Percentiles rank a stretch among this genome's conserved stretches.
Conservation (phyloP, 2,797 vertebrate species). For the Rachycentron canadum region DNA sequence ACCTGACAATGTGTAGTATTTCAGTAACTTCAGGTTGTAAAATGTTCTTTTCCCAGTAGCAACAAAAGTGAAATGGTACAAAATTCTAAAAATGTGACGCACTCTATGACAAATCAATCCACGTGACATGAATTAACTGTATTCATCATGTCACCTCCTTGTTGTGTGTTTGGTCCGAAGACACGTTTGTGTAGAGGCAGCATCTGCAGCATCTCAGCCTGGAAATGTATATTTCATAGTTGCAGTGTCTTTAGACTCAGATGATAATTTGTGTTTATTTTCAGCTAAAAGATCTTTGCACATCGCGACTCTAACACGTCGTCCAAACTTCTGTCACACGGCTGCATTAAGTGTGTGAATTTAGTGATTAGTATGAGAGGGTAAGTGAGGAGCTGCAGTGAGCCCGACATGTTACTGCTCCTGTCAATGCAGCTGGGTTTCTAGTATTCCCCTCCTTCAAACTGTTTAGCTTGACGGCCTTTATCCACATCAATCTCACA, state of each 20-base stretch:
- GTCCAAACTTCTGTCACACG: conserved; percentile 50
- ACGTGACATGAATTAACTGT: no score
- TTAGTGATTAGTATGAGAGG: conserved; percentile 48
- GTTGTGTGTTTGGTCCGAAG: neutral
- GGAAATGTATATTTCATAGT: neutral
- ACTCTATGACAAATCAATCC: no score
- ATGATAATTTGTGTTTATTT: conserved; percentile 42
- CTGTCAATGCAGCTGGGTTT: conserved; percentile 75
- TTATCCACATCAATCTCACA: conserved; percentile 73
- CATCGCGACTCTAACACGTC: neutral
- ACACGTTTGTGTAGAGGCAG: conserved; percentile 15
- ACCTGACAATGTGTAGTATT: no score
- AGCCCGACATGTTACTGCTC: conserved; percentile 51
- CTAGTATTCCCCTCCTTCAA: conserved; percentile 73
- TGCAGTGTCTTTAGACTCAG: conserved; percentile 17
- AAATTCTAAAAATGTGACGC: no score
- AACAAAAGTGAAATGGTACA: no score
- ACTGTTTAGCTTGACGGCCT: conserved; percentile 79
- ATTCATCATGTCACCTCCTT: no score
- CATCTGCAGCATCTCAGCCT: neutral
- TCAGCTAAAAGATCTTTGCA: neutral
- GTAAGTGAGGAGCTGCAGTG: conserved; percentile 53
- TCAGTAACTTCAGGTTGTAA: no score
- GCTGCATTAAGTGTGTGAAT: conserved; percentile 41
- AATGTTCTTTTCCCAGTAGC: no score